Percentiles rank a stretch among this genome's conserved stretches.
Evolutionary conservation across 2,113 vertebrate genomes (phyloP).

Genomic region (Abramis brama): DNA sequence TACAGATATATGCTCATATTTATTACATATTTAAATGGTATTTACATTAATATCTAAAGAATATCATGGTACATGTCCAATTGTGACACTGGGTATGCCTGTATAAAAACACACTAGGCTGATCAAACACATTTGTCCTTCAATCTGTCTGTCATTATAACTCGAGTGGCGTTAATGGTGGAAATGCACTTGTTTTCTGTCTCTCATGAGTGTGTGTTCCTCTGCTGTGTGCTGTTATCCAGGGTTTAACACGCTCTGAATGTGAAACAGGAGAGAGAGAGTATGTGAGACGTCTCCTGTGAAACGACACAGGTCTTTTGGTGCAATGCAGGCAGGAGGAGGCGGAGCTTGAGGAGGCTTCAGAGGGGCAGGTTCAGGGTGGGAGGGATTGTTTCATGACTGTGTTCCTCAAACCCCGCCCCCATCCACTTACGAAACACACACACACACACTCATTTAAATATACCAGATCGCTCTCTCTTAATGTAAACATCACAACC

Average conservation of each 20-base stretch:
- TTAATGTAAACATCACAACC: conserved; percentile 2
- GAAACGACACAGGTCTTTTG: conserved; percentile 53
- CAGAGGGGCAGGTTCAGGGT: background rate
- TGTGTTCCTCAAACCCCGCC: conserved; percentile 1
- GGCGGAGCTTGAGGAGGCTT: background rate
- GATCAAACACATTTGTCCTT: background rate
- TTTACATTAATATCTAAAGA: background rate
- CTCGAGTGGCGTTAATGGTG: background rate
- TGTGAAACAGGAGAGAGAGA: conserved; percentile 25
- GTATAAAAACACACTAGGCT: background rate
- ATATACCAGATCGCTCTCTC: background rate
- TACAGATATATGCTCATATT: background rate
- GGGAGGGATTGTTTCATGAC: conserved; percentile 19
- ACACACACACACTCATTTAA: conserved; percentile 20
- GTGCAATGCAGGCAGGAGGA: conserved; percentile 58
- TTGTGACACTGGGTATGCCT: background rate
- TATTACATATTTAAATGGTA: background rate
- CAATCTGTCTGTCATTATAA: background rate
- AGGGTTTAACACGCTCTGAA: conserved; percentile 11
- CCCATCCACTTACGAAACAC: background rate
- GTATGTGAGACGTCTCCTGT: background rate
- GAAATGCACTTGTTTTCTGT: background rate
- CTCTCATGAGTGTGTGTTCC: background rate
- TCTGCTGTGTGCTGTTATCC: background rate
- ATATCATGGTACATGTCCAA: background rate